Percentiles rank a stretch among this genome's conserved stretches.
phyloP scores from a whole-genome alignment of 1,140 invertebrate genomes.

The Leptinotarsa lineolata region DNA sequence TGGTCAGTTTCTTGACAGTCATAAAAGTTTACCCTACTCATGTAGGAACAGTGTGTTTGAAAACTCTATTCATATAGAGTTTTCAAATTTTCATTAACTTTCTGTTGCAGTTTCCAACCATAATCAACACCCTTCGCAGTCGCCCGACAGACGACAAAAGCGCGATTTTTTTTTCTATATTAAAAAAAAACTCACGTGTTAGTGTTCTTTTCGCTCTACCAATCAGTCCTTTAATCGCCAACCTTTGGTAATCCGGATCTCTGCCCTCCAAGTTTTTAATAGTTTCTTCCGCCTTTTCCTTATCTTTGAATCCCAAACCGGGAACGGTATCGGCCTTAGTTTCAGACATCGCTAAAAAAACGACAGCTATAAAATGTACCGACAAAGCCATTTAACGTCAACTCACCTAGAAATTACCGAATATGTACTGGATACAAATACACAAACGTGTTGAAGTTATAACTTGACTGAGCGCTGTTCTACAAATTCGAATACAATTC shows the following conservation, averaged over 20 bases:
- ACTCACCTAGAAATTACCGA: not conserved
- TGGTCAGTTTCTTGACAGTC: too few species aligned
- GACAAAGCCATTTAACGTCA: not conserved
- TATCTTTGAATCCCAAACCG: constrained; percentile 69
- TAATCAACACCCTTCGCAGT: too few species aligned
- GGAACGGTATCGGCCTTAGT: constrained; percentile 59
- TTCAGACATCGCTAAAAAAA: constrained; percentile 44
- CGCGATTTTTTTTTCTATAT: too few species aligned
- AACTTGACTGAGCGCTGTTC: constrained; percentile 26
- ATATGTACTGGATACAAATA: too few species aligned
- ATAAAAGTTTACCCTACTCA: too few species aligned
- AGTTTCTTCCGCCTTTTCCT: constrained; percentile 68
- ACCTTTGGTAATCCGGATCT: constrained; percentile 68
- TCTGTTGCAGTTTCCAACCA: too few species aligned
- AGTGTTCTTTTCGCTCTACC: constrained; percentile 67
- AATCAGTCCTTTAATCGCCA: constrained; percentile 67
- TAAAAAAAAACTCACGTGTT: constrained; percentile 59
- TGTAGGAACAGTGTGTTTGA: too few species aligned
- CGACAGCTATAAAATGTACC: not conserved
- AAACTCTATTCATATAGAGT: too few species aligned
- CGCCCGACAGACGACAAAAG: too few species aligned
- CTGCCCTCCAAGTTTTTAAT: constrained; percentile 65
- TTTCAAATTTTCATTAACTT: too few species aligned
- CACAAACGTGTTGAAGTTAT: constrained; percentile 11
- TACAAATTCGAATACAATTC: constrained; percentile 19